Evolutionary conservation across 2,888 invertebrate genomes (phyloP), one percentile per base, ranked within the genome.

Genomic region (Phortica okadai): DNA sequence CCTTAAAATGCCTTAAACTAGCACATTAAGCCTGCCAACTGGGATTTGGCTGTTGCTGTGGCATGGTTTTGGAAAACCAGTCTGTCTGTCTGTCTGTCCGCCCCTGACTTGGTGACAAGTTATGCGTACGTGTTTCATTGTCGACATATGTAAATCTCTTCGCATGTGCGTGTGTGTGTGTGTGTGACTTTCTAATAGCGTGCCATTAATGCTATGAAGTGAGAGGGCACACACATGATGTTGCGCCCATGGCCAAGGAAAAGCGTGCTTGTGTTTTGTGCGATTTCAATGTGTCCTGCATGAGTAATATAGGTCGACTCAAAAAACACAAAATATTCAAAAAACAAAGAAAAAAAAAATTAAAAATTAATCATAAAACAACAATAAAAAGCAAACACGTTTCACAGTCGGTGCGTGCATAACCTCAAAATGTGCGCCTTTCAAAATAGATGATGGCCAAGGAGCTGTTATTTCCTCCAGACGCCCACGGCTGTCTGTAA

Each of bases 321-420:
- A 33, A 33, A 33, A 67, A 74, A 44, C 74, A 73, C 73, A 75
- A 73, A 33, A 64, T 54, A 54, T 33, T 54, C 72, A 58, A 76
- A 50, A 72, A 76, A 76, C 78, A 80, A 79, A 77, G 77, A 74
- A 78, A 5, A 7, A 7, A 69, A 45, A 69, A 72, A 72, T 72
- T 72, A 77, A 77, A 84, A 84, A 86, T 84, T 85, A 86, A 85
- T 85, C 85, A 85, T 83, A 87, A 84, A 85, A 86, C 85, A 86
- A 85, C 82, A 83, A 67, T 76, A 77, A 80, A 85, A 72, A 14
- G 33, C 54, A 72, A 72, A 33, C 70, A 72, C 70, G 70, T 62
- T 62, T 62, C 62, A 62, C 33, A 8, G 62, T 62, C 7, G 1
- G 7, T 41, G 33, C 66, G 66, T 66, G 42, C 42, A 50, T 50